These are phyloP conservation scores for Sus scrofa DNA, from an alignment of 2,113 vertebrate genomes.

Conservation along the genomic window T2T-Sscrofa CM000823.6:52162501-52163000, in stretches of 20 bases:
- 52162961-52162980: background rate
- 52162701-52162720: background rate
- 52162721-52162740: background rate
- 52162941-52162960: too few species aligned
- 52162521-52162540: background rate
- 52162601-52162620: background rate
- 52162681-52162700: background rate
- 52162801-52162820: background rate
- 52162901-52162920: background rate
- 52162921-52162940: background rate
- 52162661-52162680: background rate
- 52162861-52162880: background rate
- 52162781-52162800: background rate
- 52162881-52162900: background rate
- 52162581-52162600: background rate
- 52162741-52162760: rapidly evolving
- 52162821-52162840: background rate
- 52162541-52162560: background rate
- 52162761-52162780: background rate
- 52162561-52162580: background rate
- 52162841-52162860: background rate
- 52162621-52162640: background rate
- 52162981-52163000: background rate
- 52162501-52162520: background rate
- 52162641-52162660: background rate